Evolutionary conservation across 2,113 vertebrate genomes (phyloP).

Genomic region (Eira barbara): DNA sequence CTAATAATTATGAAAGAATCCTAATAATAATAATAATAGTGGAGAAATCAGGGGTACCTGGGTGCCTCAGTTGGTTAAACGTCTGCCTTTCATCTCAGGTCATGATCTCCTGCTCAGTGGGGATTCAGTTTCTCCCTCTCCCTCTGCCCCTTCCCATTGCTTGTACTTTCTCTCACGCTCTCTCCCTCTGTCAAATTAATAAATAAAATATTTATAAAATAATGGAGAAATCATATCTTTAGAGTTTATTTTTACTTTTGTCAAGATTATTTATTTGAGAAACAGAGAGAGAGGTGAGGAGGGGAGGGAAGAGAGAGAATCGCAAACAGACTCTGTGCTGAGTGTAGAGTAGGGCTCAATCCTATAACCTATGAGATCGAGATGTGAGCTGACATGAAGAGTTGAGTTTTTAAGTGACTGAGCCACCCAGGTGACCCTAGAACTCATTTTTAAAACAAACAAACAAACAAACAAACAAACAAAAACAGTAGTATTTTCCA

Average conservation of each 20-base stretch:
- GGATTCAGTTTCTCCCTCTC: not conserved
- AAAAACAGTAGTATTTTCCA: too few relatives aligned
- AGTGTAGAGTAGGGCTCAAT: not conserved
- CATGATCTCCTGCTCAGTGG: not conserved
- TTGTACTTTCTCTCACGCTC: not conserved
- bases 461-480: not conserved
- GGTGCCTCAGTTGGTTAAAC: not conserved
- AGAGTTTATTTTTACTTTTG: not conserved
- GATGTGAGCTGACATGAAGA: not conserved
- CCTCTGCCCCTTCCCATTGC: not conserved
- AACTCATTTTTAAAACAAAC: not conserved
- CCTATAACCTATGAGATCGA: not conserved
- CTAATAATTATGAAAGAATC: not conserved
- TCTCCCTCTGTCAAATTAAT: not conserved
- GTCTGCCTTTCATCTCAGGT: not conserved
- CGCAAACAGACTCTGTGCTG: not conserved
- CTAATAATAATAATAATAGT: not conserved
- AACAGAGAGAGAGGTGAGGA: not conserved
- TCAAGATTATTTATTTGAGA: not conserved
- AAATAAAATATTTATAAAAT: not conserved
- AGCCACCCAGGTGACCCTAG: not conserved
- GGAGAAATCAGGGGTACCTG: not conserved
- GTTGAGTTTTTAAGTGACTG: not conserved
- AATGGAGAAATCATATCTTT: not conserved
- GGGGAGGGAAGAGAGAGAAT: not conserved